These are phyloP conservation scores for Drosophila kanekoi DNA, from an alignment of 2,888 invertebrate genomes.

Conservation along the genomic window DNA sequence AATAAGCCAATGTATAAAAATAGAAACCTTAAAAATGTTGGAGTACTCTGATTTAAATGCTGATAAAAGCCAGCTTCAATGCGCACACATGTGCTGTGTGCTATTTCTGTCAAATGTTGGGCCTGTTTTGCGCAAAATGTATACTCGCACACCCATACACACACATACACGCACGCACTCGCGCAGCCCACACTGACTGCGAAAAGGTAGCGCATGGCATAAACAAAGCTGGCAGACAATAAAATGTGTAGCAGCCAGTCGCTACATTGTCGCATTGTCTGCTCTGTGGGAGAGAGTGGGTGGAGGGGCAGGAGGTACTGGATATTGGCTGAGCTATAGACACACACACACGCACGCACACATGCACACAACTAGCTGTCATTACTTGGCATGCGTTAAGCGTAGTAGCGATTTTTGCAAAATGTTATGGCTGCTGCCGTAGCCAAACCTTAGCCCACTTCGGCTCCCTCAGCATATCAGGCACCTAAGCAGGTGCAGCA, in stretches of 20 bases:
- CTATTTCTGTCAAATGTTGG: neutral
- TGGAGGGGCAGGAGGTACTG: neutral
- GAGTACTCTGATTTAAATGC: neutral
- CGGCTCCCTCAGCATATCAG: neutral
- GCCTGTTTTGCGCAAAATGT: neutral
- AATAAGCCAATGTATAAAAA: neutral
- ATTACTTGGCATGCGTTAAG: conserved; percentile 55
- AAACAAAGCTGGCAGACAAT: conserved; percentile 30
- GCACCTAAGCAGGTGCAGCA: conserved; percentile 27
- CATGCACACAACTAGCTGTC: conserved; percentile 7
- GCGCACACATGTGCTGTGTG: neutral
- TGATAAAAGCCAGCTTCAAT: neutral
- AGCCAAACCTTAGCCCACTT: conserved; percentile 9
- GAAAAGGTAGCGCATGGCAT: neutral
- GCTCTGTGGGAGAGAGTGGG: neutral
- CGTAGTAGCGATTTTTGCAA: conserved; percentile 48
- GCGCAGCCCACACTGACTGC: neutral
- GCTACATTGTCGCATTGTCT: conserved; percentile 17
- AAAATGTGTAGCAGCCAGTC: conserved; percentile 16
- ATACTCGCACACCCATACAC: neutral
- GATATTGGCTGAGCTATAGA: neutral
- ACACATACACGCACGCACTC: neutral
- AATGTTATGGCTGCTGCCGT: conserved; percentile 33
- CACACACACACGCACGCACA: conserved; percentile 5
- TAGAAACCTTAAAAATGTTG: neutral